Evolutionary conservation across 2,113 vertebrate species (phyloP), one percentile per base, ranked within the genome.

Genomic region (Dipodomys merriami): DNA sequence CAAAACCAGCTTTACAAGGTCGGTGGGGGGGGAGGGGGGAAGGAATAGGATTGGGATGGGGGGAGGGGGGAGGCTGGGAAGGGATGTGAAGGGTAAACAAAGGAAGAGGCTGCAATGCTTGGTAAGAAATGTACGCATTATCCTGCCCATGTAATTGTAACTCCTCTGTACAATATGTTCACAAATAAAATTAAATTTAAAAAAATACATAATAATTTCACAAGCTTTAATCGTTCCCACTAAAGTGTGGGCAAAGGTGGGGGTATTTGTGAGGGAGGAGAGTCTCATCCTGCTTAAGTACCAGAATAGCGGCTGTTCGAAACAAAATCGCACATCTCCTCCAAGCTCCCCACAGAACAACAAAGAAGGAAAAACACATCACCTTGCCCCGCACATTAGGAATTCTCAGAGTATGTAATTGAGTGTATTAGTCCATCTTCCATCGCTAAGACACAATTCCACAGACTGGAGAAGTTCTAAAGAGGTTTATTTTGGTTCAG

Each of bases 211-310:
- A 94, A 79, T 95, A 91, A 13, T 74, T 96, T 96, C 29, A 0
- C 93, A 96, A 82, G 77, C 93, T 84, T 96, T 90, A 74, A 84
- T 91, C 87, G 87, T 68, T 83, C 69, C 64, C 74, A 53, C 39
- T 62, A 53, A 81, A 93, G 19, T 33, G 81, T 96, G 69, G 91
- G 95, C 94, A 96, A 95, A 92, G 64, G 69, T 76, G 64, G 83
- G 93, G 76, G 73, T 53, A 86, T 86, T 86, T 91, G 82, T 84
- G 87, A 95, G 89, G 64, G 69, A 92, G 86, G 79, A 94, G 68
- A 84, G 39, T 83, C 77, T 93, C 91, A 85, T 78, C 49, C 73
- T 18, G 16, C 84, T 90, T 73, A 95, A 95, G 84, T 71, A 44
- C 88, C 82, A 94, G 57, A 84, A 77, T 57, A 77, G 80, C 23